Percentiles rank a stretch among this genome's conserved stretches.
Evolutionary conservation across 2,888 invertebrate species (phyloP).

Genomic region (Pristionchus japonicus): DNA sequence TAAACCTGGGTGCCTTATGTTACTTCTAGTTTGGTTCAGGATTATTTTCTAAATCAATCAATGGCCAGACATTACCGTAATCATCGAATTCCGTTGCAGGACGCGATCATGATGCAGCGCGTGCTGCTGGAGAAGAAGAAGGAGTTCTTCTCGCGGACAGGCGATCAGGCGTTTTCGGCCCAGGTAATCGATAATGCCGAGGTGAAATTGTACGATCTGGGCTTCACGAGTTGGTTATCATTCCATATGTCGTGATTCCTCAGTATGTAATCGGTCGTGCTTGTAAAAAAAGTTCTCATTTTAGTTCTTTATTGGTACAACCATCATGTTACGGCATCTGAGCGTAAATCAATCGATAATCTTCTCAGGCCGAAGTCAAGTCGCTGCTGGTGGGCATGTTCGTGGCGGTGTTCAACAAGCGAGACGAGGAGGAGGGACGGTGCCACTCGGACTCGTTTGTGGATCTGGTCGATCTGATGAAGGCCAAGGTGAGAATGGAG

Average conservation of each 20-base stretch:
- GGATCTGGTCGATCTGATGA: constrained; percentile 87
- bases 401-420: constrained; percentile 93
- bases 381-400: constrained; percentile 91
- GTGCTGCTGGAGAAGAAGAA: constrained; percentile 91
- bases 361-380: constrained; percentile 85
- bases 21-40: too few relatives aligned
- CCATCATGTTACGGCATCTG: neutral
- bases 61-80: neutral
- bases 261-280: neutral
- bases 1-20: too few relatives aligned
- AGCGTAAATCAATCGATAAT: neutral
- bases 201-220: too few relatives aligned
- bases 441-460: constrained; percentile 93
- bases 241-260: neutral
- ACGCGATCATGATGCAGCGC: constrained; percentile 91
- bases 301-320: too few relatives aligned
- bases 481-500: constrained; percentile 77
- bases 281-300: neutral
- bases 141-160: constrained; percentile 79
- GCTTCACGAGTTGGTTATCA: neutral
- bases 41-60: too few relatives aligned
- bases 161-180: constrained; percentile 47
- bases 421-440: constrained; percentile 85
- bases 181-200: constrained; percentile 47
- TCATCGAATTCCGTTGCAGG: constrained; percentile 77